phyloP scores from a whole-genome alignment of 1,140 invertebrate genomes.

The Drosophila paulistorum region DNA sequence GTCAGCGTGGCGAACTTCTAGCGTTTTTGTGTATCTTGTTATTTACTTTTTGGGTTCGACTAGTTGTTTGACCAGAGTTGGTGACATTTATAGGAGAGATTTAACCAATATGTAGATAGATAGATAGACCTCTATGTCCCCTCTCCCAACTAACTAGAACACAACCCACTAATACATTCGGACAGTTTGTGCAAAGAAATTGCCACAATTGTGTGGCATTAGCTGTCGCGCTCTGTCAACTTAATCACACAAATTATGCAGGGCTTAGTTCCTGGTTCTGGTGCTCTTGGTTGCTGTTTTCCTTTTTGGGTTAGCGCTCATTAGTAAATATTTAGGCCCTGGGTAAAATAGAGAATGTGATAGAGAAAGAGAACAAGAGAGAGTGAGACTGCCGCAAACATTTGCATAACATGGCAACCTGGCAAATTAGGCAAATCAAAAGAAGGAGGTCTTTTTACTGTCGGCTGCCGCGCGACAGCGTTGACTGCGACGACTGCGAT shows the following conservation, averaged over 20 bases:
- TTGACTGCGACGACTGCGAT: background rate
- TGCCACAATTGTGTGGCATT: constrained; percentile 61
- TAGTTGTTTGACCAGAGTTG: constrained; percentile 10
- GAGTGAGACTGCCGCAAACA: constrained; percentile 38
- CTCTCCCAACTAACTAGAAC: background rate
- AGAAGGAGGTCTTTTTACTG: constrained; percentile 15
- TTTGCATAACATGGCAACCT: constrained; percentile 66
- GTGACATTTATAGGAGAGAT: background rate
- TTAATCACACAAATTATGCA: constrained; percentile 65
- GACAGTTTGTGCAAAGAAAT: constrained; percentile 62
- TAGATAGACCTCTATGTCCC: background rate
- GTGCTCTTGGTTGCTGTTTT: constrained; percentile 21
- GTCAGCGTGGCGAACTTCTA: no score
- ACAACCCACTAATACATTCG: constrained; percentile 49
- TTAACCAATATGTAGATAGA: constrained; percentile 8
- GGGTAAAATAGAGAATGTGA: constrained; percentile 5
- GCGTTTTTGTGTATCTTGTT: constrained; percentile 30
- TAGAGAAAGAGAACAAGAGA: constrained; percentile 14
- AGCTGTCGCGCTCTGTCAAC: constrained; percentile 59
- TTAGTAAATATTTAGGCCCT: constrained; percentile 67
- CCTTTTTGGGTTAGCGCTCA: constrained; percentile 71
- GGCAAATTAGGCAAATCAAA: constrained; percentile 75
- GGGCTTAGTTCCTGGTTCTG: constrained; percentile 17
- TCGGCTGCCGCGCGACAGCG: constrained; percentile 8
- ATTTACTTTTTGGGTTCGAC: constrained; percentile 56